Base-by-base conservation (phyloP, 2,797 vertebrate species). In the Oophaga sylvatica region DNA sequence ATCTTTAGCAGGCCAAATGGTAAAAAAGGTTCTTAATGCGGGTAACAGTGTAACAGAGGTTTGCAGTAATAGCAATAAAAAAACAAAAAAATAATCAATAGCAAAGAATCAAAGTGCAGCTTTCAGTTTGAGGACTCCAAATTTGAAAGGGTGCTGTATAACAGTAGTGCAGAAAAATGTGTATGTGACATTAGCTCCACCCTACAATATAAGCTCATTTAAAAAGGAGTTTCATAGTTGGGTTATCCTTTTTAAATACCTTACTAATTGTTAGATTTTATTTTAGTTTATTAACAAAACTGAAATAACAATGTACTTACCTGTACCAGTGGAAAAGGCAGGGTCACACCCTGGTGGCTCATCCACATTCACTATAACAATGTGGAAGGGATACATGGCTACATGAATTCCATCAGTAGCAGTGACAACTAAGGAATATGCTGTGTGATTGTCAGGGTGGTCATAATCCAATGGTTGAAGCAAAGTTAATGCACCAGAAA, bases 311-410 rank as follows among this genome's bases (percentile, higher is more conserved):
- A 19, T 0, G 83, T 56, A 62, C 11, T 88, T 86, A 17, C 35
- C 86, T 90, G 59, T 11, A 88, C 5, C 17, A 45, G 75, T 70
- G 84, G 87, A 90, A 92, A 93, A 90, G 1, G 3, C 29, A 77
- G 81, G 15, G 87, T 93, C 90, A 87, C 60, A 87, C 82, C 79
- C 63, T 68, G 90, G 89, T 67, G 90, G 87, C 26, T 94, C 90
- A 83, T 91, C 90, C 35, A 75, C 12, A 26, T 91, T 87, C 16
- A 91, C 83, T n/a, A 93, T 48, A 80, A 87, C 78, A 76, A 91
- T 2, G 0, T 26, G 81, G 76, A 88, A 26, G 3, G 17, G 81
- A 11, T 89, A 92, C 1, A 80, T 88, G 5, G n/a, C 19, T 26
- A 60, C 81, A 41, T 73, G 87, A 20, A 78, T 67, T 63, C 65